Conservation (phyloP, 1,140 invertebrate species). For the Drosophila repletoides region DNA sequence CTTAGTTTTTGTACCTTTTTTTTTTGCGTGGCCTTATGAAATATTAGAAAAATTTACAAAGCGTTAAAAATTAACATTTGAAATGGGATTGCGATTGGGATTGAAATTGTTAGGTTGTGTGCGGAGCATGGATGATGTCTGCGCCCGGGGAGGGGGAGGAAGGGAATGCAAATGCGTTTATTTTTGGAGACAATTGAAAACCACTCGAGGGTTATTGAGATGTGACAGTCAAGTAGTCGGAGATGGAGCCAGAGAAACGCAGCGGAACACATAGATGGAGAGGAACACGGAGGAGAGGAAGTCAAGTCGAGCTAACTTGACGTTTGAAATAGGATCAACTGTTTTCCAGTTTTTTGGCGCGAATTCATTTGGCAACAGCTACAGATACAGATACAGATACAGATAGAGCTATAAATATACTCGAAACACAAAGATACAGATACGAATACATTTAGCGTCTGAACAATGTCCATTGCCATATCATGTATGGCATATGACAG, state of each 20-base stretch:
- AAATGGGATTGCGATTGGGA: conserved; percentile 55
- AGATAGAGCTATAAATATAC: background rate
- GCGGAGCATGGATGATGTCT: conserved; percentile 10
- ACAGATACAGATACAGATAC: conserved; percentile 19
- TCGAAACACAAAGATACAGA: background rate
- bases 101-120: conserved; percentile 2
- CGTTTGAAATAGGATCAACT: conserved; percentile 77
- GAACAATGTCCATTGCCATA: conserved; percentile 36
- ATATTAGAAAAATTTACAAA: conserved; percentile 73
- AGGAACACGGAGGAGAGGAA: background rate
- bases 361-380: conserved; percentile 25
- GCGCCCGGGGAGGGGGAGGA: conserved; percentile 19
- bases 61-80: conserved; percentile 79
- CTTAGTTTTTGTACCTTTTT: too few species aligned
- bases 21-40: conserved; percentile 51
- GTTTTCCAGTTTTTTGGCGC: conserved; percentile 17
- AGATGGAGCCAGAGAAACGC: conserved; percentile 22
- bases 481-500: conserved; percentile 21
- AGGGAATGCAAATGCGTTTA: conserved; percentile 74
- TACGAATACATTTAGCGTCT: background rate
- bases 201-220: conserved; percentile 79
- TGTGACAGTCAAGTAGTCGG: conserved; percentile 76
- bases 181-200: conserved; percentile 80
- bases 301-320: conserved; percentile 57
- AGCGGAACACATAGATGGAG: background rate